Conservation (phyloP, 2,888 invertebrate species). For the Xestia c-nigrum region DNA sequence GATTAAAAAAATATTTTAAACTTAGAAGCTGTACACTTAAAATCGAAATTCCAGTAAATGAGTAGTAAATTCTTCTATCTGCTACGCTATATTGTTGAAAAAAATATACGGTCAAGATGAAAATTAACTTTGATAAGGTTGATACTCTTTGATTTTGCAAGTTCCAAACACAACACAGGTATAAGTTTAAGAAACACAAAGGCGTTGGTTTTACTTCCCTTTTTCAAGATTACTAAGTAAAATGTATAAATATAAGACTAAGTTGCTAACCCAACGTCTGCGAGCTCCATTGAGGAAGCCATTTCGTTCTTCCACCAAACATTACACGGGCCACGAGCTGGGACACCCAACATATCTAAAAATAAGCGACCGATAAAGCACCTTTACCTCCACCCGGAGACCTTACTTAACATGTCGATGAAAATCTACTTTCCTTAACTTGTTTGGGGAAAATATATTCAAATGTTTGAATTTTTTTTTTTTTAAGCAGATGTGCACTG, state of each 20-base stretch:
- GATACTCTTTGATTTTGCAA: constrained; percentile 6
- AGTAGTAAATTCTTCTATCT: neutral
- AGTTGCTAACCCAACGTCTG: constrained; percentile 42
- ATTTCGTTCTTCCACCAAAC: constrained; percentile 55
- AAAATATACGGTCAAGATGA: neutral
- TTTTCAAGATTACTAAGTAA: constrained; percentile 23
- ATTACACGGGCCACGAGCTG: constrained; percentile 41
- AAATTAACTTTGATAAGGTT: neutral
- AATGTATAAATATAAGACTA: constrained; percentile 49
- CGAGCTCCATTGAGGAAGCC: constrained; percentile 51
- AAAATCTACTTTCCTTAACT: constrained; percentile 19
- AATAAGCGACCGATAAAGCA: constrained; percentile 48
- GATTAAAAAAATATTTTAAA: neutral
- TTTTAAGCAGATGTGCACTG: neutral
- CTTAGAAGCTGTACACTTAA: neutral
- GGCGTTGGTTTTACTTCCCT: constrained; percentile 5
- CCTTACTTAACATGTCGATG: constrained; percentile 22
- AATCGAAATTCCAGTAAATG: neutral
- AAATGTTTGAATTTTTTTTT: neutral
- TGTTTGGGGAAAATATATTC: constrained; percentile 9
- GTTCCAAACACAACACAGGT: constrained; percentile 2
- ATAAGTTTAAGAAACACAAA: constrained; percentile 9
- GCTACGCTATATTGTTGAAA: neutral
- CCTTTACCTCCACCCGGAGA: constrained; percentile 28
- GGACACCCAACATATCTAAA: constrained; percentile 52